Evolutionary conservation across 2,797 vertebrate species (phyloP), one percentile per base, ranked within the genome.

Genomic region (Catamblyrhynchus diadema): DNA sequence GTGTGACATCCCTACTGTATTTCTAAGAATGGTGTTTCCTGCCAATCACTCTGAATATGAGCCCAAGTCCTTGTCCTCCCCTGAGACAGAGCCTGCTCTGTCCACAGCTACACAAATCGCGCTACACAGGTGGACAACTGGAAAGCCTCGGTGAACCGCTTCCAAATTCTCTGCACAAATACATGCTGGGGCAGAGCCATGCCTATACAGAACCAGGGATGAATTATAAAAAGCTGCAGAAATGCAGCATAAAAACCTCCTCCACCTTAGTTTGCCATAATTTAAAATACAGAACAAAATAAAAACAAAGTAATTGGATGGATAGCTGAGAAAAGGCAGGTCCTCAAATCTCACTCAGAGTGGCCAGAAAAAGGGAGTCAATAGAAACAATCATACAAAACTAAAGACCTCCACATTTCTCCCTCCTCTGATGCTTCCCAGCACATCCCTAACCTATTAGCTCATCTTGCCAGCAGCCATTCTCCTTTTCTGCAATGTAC

Each of bases 381-480:
- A 61, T 5, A 72, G 69, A 13, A 72, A 83, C 54, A 65, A 59
- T 17, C n/a, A 37, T 3, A 72, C 45, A 60, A 78, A 92, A 78
- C 53, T 44, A 33, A 81, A 94, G 27, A 66, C 10, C 20, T 87
- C 45, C 62, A 64, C 16, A 32, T 57, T 78, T 82, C 75, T 81
- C 41, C 71, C 62, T 91, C 53, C 66, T 91, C 85, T 72, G 69
- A 87, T 1, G 25, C 59, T 73, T 91, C 60, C 35, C 74, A 74
- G 75, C 48, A 81, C 61, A 81, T 72, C 73, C 22, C 54, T 45
- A 24, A 66, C 74, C 81, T 79, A 78, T 92, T 77, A 91, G 83
- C 51, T 88, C 75, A 88, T 94, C 82, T 86, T 96, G 83, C 77
- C 79, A 95, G 83, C 54, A 94, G 74, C 81, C 83, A 47, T 74